Percentiles rank a stretch among this genome's conserved stretches.
Conservation (phyloP, 2,888 invertebrate genomes). For the Eurytoma adleriae region DNA sequence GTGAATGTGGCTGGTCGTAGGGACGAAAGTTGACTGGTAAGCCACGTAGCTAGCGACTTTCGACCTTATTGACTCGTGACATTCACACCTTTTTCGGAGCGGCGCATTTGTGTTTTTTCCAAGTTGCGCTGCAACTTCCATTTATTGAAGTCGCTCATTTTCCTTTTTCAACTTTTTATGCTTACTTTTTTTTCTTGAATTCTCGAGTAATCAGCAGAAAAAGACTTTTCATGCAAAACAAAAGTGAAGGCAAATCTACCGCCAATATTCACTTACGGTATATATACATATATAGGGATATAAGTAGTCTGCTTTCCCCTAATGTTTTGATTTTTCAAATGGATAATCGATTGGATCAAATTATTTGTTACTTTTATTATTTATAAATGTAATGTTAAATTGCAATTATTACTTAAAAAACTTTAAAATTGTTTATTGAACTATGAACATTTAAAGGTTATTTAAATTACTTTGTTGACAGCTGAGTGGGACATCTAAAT, state of each 20-base stretch:
- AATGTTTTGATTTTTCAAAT: constrained; percentile 3
- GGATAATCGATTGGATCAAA: neutral
- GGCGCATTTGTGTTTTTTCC: neutral
- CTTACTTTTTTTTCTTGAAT: neutral
- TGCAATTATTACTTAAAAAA: too few relatives aligned
- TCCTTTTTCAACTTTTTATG: neutral
- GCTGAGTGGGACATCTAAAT: constrained; percentile 6
- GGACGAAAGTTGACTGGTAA: constrained; percentile 65
- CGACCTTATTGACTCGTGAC: constrained; percentile 60
- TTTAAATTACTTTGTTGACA: neutral
- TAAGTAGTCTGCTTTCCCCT: neutral
- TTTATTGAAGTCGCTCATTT: neutral
- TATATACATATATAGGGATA: too few relatives aligned
- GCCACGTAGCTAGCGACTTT: constrained; percentile 65
- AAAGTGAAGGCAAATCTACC: too few relatives aligned
- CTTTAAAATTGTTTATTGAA: too few relatives aligned
- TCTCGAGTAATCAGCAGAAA: too few relatives aligned
- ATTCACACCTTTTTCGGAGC: neutral
- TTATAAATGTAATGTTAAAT: neutral
- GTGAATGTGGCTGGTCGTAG: constrained; percentile 54
- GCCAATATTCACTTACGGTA: too few relatives aligned
- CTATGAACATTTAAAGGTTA: neutral
- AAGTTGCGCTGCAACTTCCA: too few relatives aligned
- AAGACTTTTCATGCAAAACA: too few relatives aligned
- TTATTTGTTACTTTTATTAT: neutral